Conservation (phyloP, 2,797 vertebrate genomes). For the Lutjanus campechanus region DNA sequence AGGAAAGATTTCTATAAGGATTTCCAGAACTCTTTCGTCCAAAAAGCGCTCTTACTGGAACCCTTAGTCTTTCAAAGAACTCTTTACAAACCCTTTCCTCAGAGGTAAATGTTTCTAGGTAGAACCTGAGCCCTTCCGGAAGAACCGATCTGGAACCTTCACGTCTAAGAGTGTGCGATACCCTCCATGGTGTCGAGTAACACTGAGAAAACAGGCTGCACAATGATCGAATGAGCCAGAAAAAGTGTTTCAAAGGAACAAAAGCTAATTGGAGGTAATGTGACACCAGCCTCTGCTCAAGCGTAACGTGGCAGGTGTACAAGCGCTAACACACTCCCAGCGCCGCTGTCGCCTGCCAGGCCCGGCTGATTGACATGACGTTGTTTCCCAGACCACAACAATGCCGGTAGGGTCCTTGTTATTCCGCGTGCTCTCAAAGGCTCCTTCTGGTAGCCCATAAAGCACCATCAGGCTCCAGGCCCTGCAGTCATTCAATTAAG, state of each 20-base stretch:
- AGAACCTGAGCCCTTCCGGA: too few relatives aligned
- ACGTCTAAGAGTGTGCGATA: too few relatives aligned
- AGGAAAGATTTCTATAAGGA: too few relatives aligned
- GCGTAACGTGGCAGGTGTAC: conserved; percentile 59
- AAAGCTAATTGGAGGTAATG: conserved; percentile 56
- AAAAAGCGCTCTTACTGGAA: too few relatives aligned
- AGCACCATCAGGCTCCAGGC: conserved; percentile 63
- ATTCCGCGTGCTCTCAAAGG: conserved; percentile 57
- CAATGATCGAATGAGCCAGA: conserved; percentile 39
- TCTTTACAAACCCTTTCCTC: too few relatives aligned
- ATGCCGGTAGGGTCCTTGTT: conserved; percentile 63
- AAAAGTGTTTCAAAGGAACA: conserved; percentile 46
- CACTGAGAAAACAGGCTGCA: conserved; percentile 15
- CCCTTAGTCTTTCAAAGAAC: too few relatives aligned
- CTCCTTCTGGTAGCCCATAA: conserved; percentile 72
- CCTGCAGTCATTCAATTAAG: conserved; percentile 80
- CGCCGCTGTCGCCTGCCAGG: conserved; percentile 49
- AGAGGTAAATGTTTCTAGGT: too few relatives aligned
- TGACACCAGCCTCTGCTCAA: conserved; percentile 44
- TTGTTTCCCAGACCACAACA: conserved; percentile 68
- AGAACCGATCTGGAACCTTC: too few relatives aligned
- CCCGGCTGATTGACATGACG: conserved; percentile 54
- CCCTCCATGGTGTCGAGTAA: conserved; percentile 37
- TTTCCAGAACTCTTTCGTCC: too few relatives aligned
- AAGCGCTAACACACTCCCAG: conserved; percentile 21